Percentiles rank a stretch among this genome's conserved stretches.
phyloP scores from a whole-genome alignment of 2,797 vertebrate genomes.

The Gymnocypris eckloni region DNA sequence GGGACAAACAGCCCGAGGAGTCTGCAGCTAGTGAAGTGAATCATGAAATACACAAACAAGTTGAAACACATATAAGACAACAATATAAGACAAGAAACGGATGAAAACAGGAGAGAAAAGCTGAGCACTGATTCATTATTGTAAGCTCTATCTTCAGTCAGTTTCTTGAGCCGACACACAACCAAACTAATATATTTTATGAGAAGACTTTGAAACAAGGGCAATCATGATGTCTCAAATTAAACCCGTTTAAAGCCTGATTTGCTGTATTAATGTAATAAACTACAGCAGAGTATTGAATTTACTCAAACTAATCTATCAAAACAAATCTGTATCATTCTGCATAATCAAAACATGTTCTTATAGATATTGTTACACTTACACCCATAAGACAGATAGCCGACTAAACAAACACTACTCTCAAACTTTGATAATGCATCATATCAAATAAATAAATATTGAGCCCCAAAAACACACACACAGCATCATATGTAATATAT shows the following conservation, averaged over 20 bases:
- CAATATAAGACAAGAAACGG: neutral
- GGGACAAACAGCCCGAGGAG: slow-evolving; percentile 1
- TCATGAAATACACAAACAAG: slow-evolving; percentile 14
- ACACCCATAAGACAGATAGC: neutral
- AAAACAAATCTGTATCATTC: neutral
- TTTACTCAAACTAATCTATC: neutral
- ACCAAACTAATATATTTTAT: neutral
- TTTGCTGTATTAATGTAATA: neutral
- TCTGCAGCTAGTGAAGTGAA: neutral
- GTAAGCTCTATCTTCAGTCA: neutral
- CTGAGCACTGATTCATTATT: neutral
- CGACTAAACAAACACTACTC: neutral
- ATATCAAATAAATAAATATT: neutral
- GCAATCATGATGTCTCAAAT: neutral
- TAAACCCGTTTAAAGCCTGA: neutral
- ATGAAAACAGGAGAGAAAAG: neutral
- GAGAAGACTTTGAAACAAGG: neutral
- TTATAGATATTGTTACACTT: neutral
- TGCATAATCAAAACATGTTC: neutral
- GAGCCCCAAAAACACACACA: neutral
- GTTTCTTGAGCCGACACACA: neutral
- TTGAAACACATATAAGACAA: slow-evolving; percentile 1
- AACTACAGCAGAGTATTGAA: neutral
- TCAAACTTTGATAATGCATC: neutral
- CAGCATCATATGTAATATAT: neutral